Evolutionary conservation across 2,797 vertebrate genomes (phyloP).

Genomic region (Atherinosoma microstoma): DNA sequence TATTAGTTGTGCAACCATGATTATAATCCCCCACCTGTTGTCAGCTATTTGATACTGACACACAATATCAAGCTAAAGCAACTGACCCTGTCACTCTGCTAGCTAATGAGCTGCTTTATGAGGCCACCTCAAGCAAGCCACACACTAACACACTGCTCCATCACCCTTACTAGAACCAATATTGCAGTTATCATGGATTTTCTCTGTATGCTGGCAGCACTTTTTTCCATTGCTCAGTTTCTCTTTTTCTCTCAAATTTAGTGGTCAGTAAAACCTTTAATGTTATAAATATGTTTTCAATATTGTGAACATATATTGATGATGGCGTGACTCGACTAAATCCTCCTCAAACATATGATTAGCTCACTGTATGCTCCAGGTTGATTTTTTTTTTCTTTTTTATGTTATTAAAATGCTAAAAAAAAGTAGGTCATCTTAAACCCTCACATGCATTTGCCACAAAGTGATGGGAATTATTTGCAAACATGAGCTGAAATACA

Average conservation of each 20-base stretch:
- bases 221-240: background rate
- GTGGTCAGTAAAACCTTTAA: background rate
- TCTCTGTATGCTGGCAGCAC: background rate
- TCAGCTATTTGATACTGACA: conserved; percentile 75
- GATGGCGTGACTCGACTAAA: background rate
- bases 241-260: background rate
- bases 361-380: background rate
- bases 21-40: conserved; percentile 80
- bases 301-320: background rate
- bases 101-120: conserved; percentile 71
- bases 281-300: background rate
- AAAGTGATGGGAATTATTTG: background rate
- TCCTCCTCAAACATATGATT: background rate
- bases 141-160: conserved; percentile 22
- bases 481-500: background rate
- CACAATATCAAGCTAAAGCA: conserved; percentile 70
- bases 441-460: background rate
- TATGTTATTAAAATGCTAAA: background rate
- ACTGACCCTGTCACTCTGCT: conserved; percentile 63
- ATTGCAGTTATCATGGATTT: conserved; percentile 1
- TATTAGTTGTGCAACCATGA: conserved; percentile 73
- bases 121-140: conserved; percentile 51
- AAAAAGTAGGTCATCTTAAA: background rate
- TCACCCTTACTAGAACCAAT: background rate
- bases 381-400: background rate